Evolutionary conservation across 1,140 invertebrate species (phyloP).

Genomic region (Pemphigus obesinymphae): DNA sequence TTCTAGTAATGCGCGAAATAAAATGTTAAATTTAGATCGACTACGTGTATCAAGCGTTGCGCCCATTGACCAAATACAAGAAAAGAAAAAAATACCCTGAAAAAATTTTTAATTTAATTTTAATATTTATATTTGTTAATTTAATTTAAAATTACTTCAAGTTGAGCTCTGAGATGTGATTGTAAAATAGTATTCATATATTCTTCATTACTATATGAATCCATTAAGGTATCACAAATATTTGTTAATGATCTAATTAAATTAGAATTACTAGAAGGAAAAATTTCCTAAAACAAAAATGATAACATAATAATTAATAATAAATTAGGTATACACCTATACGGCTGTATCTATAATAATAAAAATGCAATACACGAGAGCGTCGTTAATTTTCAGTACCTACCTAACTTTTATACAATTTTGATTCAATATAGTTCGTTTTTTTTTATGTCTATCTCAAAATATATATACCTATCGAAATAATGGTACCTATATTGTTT

Average conservation of each 20-base stretch:
- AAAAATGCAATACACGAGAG: no score
- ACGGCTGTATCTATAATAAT: no score
- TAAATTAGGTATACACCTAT: no score
- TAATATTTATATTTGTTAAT: not conserved
- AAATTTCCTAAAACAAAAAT: constrained; percentile 66
- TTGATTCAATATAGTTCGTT: no score
- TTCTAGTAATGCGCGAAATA: constrained; percentile 73
- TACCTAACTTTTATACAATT: no score
- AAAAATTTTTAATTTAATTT: constrained; percentile 19
- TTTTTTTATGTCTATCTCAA: no score
- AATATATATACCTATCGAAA: no score
- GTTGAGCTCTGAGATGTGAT: constrained; percentile 68
- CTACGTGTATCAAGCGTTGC: constrained; percentile 68
- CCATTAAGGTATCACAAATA: constrained; percentile 81
- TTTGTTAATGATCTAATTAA: constrained; percentile 76
- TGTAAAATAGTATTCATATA: constrained; percentile 65
- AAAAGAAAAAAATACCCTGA: constrained; percentile 86
- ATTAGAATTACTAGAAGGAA: constrained; percentile 78
- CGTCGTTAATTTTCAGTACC: no score
- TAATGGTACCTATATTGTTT: no score
- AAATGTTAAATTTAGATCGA: constrained; percentile 69
- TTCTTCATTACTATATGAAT: constrained; percentile 78
- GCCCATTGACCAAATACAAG: constrained; percentile 86
- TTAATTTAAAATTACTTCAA: constrained; percentile 56
- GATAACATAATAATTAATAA: no score